Conservation (phyloP, 2,113 vertebrate genomes). For the Platichthys stellatus region DNA sequence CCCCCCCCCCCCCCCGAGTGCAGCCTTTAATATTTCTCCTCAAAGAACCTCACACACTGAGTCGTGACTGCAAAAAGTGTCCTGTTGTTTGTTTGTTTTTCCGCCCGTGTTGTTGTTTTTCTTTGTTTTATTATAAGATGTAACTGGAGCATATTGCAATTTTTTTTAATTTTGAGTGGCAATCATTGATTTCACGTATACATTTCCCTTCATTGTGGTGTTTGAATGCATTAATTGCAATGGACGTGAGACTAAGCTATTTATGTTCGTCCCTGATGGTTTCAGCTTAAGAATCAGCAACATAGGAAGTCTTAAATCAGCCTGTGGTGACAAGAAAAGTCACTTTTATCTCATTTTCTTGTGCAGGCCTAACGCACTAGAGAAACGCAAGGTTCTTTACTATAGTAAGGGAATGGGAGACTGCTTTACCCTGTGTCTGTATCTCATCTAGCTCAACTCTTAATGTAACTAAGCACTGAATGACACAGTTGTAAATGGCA, state of each 20-base stretch:
- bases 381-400: constrained; percentile 37
- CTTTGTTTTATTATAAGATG: constrained; percentile 46
- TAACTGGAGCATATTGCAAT: constrained; percentile 70
- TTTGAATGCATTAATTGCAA: constrained; percentile 32
- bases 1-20: constrained; percentile 8
- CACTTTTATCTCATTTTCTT: constrained; percentile 43
- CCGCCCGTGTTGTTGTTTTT: constrained; percentile 8
- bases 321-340: neutral
- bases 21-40: constrained; percentile 64
- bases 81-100: neutral
- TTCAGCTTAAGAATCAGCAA: constrained; percentile 29
- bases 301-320: constrained; percentile 49
- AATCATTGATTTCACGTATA: constrained; percentile 47
- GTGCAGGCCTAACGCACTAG: constrained; percentile 35
- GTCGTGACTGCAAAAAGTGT: constrained; percentile 58
- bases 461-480: constrained; percentile 71
- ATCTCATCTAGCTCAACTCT: constrained; percentile 40
- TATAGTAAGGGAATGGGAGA: constrained; percentile 46
- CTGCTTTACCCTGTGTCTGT: constrained; percentile 38
- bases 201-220: constrained; percentile 63
- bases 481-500: constrained; percentile 52
- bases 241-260: constrained; percentile 55
- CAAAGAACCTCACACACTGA: constrained; percentile 54
- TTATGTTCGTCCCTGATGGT: constrained; percentile 48
- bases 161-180: constrained; percentile 69